Evolutionary conservation across 2,888 invertebrate genomes (phyloP), one percentile per base, ranked within the genome.

Genomic region (Oegoconia quadripuncta): DNA sequence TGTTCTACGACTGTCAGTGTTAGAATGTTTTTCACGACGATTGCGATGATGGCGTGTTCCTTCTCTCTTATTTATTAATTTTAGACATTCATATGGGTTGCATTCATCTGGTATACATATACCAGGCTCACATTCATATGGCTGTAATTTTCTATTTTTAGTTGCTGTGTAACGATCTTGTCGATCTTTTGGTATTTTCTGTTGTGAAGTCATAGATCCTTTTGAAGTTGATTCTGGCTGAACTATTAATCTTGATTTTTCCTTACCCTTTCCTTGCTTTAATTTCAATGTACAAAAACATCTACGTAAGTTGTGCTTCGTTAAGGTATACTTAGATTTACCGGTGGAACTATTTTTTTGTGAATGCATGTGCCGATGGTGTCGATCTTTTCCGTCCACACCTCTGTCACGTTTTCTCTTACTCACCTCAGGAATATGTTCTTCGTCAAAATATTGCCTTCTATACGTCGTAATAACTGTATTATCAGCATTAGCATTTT

Each of bases 221-320:
- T 51, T 52, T 3, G 44, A 42, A 20, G 37, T 9, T 17, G 37
- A 43, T 22, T 25, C 37, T 9, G 22, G n/a, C n/a, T n/a, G n/a
- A n/a, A n/a, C n/a, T n/a, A n/a, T n/a, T n/a, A n/a, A n/a, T n/a
- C n/a, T n/a, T n/a, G n/a, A 4, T 37, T 18, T 25, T 18, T 39
- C 18, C 14, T 40, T 42, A 34, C 44, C 42, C 22, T 47, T 46
- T 30, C 44, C 38, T 17, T 29, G 22, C 35, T 58, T 55, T 17
- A 69, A 39, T 50, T 67, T 64, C 29, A 68, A 48, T 7, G 60
- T 65, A 46, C 72, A 70, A 34, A 60, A 56, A 42, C 70, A 74
- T 47, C 54, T 61, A 15, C 53, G 54, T 41, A 66, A 52, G 25
- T 41, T 44, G 27, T 53, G 42, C 43, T 52, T 59, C 7, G 41